Evolutionary conservation across 2,888 invertebrate species (phyloP).

Genomic region (Cantharis rufa): DNA sequence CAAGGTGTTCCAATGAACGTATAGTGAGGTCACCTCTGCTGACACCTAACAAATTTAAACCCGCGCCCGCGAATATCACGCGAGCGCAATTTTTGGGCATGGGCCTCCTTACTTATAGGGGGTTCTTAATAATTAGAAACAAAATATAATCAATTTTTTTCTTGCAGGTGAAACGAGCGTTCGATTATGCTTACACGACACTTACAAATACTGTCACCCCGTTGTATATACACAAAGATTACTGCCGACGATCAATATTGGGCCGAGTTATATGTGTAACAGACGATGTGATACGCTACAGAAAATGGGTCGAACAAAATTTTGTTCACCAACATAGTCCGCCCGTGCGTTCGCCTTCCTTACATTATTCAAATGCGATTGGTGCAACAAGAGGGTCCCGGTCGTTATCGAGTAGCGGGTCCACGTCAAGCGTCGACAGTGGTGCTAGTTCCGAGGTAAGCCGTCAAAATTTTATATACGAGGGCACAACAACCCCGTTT

Average conservation of each 20-base stretch:
- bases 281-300: conserved; percentile 84
- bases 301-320: conserved; percentile 67
- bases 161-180: conserved; percentile 81
- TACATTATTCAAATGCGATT: conserved; percentile 32
- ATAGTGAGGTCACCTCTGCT: conserved; percentile 86
- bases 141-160: conserved; percentile 25
- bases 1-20: conserved; percentile 83
- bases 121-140: conserved; percentile 22
- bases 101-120: conserved; percentile 71
- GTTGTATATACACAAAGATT: conserved; percentile 60
- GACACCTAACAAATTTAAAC: conserved; percentile 63
- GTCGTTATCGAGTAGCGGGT: conserved; percentile 51
- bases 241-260: conserved; percentile 68
- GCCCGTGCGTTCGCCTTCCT: conserved; percentile 36
- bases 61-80: conserved; percentile 63
- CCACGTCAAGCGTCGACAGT: conserved; percentile 51
- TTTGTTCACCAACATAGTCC: conserved; percentile 38
- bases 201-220: conserved; percentile 74
- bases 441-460: conserved; percentile 53
- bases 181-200: conserved; percentile 92
- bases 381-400: conserved; percentile 42
- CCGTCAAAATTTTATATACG: not conserved
- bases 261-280: conserved; percentile 92
- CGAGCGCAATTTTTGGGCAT: conserved; percentile 78
- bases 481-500: not conserved